Percentiles rank a stretch among this genome's conserved stretches.
Conservation (phyloP, 2,888 invertebrate species). For the Folsomia manolachei region DNA sequence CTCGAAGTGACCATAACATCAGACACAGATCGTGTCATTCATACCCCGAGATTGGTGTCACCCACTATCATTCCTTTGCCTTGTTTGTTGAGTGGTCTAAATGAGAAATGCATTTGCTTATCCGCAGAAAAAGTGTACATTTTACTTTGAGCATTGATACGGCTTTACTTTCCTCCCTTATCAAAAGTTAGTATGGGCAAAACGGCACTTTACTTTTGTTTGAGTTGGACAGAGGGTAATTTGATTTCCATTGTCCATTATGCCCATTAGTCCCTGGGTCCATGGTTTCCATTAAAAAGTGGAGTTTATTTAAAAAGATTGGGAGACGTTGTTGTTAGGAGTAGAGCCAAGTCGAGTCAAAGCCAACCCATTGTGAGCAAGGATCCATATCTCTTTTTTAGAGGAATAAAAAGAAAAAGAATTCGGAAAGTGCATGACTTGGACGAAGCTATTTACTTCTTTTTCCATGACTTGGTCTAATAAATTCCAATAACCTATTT, state of each 20-base stretch:
- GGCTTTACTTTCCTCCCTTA: neutral
- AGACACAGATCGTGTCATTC: no score
- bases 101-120: neutral
- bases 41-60: no score
- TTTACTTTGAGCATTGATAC: no score
- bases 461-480: constrained; percentile 9
- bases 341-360: neutral
- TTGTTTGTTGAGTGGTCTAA: neutral
- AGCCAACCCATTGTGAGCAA: neutral
- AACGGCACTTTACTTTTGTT: no score
- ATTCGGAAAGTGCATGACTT: neutral
- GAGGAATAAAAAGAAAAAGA: neutral
- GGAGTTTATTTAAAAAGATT: neutral
- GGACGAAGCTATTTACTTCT: neutral
- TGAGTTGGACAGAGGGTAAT: neutral
- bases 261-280: neutral
- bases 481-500: constrained; percentile 20
- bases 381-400: neutral
- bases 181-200: neutral
- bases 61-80: neutral
- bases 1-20: neutral
- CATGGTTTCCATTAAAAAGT: neutral
- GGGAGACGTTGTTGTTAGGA: neutral
- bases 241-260: neutral
- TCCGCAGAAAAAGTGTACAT: neutral